A percentile compares a stretch with the other conserved stretches of the same genome.
Evolutionary conservation across 2,113 vertebrate species (phyloP).

Genomic region (Nansenia antarctica): DNA sequence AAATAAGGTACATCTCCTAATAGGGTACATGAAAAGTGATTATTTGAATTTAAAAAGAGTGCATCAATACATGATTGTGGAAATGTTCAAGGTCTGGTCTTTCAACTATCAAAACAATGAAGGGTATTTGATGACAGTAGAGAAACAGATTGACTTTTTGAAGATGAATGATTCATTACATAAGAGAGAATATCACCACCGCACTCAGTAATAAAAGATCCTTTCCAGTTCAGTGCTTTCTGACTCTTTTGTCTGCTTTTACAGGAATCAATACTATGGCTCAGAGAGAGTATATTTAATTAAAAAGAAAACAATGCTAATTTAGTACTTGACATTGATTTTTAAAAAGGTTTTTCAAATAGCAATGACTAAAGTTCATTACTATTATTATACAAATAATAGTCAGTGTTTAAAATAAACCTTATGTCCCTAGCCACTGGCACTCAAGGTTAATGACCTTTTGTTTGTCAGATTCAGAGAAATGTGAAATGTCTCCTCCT

Average conservation of each 20-base stretch:
- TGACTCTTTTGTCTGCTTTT: neutral
- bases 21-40: too few relatives aligned
- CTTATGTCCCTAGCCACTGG: neutral
- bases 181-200: too few relatives aligned
- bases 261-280: neutral
- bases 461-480: constrained; percentile 16
- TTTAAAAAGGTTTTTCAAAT: neutral
- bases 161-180: too few relatives aligned
- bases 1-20: too few relatives aligned
- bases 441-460: constrained; percentile 16
- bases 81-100: too few relatives aligned
- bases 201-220: too few relatives aligned
- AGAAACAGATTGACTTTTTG: too few relatives aligned
- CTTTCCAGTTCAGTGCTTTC: too few relatives aligned
- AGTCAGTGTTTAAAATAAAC: neutral
- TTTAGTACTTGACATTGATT: neutral
- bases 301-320: neutral
- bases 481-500: constrained; percentile 4
- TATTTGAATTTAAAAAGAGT: too few relatives aligned
- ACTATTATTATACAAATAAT: neutral
- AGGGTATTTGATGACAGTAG: too few relatives aligned
- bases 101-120: too few relatives aligned
- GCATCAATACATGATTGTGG: too few relatives aligned
- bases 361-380: neutral
- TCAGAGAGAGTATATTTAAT: neutral